Evolutionary conservation across 1,140 invertebrate genomes (phyloP).

Genomic region (Trialeurodes vaporariorum): DNA sequence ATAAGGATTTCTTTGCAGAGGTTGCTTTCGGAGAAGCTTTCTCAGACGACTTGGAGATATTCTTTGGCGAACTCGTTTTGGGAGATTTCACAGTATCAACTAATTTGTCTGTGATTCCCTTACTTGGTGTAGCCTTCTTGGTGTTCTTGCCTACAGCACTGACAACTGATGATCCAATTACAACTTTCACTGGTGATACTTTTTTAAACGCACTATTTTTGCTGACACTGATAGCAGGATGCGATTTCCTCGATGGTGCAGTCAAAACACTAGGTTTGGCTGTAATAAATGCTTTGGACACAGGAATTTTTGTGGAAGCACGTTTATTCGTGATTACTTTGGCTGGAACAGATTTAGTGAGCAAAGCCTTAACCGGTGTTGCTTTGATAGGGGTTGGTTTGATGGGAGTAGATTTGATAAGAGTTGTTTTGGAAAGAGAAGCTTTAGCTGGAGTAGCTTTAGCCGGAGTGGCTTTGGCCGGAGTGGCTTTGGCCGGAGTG

Average conservation of each 20-base stretch:
- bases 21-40: background rate
- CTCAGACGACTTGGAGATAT: too few species aligned
- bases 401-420: background rate
- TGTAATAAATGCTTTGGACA: background rate
- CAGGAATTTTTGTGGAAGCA: background rate
- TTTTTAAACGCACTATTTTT: background rate
- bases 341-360: background rate
- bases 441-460: background rate
- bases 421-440: background rate
- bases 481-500: background rate
- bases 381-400: background rate
- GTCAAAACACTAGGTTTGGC: background rate
- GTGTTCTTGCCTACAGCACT: background rate
- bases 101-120: too few species aligned
- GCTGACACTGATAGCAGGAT: background rate
- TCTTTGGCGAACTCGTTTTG: too few species aligned
- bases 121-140: background rate
- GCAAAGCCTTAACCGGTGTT: background rate
- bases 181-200: background rate
- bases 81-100: too few species aligned
- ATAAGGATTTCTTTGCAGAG: background rate
- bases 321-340: too few species aligned
- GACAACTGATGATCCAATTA: background rate
- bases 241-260: background rate
- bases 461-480: background rate